Conservation (phyloP, 2,113 vertebrate species). For the Meleagris gallopavo region DNA sequence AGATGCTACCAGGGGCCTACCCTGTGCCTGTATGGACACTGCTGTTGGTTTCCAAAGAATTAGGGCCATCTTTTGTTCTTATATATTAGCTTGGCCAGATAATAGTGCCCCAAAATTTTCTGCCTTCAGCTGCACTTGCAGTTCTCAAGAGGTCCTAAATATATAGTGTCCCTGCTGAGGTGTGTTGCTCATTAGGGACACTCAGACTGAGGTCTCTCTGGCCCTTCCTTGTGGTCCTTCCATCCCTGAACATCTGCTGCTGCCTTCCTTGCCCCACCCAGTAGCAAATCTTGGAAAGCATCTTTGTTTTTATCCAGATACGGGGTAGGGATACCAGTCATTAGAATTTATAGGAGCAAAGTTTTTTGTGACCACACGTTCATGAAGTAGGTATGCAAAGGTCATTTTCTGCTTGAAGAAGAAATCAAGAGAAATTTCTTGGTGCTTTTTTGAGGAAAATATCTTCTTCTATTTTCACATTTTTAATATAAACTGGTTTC, state of each 20-base stretch:
- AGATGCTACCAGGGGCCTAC: neutral
- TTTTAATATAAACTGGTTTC: neutral
- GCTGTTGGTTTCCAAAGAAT: neutral
- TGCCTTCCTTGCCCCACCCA: neutral
- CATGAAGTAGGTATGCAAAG: neutral
- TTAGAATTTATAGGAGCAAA: neutral
- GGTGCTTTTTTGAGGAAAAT: neutral
- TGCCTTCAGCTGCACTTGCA: neutral
- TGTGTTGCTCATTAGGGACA: rapidly evolving
- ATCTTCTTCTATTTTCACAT: neutral
- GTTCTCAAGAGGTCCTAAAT: neutral
- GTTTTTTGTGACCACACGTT: neutral
- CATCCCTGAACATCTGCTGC: neutral
- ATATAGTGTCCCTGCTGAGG: neutral
- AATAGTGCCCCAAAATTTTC: neutral
- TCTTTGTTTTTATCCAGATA: neutral
- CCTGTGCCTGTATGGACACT: neutral
- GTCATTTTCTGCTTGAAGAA: neutral
- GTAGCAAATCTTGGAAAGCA: neutral
- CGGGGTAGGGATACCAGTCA: neutral
- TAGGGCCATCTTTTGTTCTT: neutral
- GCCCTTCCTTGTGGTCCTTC: rapidly evolving
- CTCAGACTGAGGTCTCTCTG: neutral
- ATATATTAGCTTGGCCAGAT: neutral
- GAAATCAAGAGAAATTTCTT: neutral